Conservation (phyloP, 2,113 vertebrate genomes). For the Acrocephalus kingi region DNA sequence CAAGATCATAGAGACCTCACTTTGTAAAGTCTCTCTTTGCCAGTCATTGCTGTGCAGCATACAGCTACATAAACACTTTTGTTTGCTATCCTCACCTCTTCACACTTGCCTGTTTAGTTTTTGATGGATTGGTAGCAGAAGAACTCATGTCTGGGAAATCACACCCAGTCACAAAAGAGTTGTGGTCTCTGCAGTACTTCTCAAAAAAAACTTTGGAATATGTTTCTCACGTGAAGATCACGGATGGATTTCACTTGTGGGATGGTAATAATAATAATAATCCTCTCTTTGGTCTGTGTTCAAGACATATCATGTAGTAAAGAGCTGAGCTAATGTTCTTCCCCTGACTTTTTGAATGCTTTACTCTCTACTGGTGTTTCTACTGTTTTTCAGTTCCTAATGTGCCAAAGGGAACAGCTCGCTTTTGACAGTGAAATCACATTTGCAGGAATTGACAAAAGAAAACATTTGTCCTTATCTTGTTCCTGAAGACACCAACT, state of each 20-base stretch:
- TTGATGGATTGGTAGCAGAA: background rate
- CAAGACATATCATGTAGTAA: background rate
- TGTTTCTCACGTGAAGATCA: background rate
- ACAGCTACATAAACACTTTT: background rate
- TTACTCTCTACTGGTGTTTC: background rate
- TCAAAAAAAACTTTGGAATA: background rate
- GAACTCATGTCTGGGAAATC: background rate
- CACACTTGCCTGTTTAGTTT: background rate
- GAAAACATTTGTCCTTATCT: conserved; percentile 18
- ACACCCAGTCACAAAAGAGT: background rate
- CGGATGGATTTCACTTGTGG: background rate
- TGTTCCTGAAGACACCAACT: conserved; percentile 12
- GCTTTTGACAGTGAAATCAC: conserved; percentile 2
- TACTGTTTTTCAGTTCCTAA: background rate
- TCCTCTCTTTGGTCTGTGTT: background rate
- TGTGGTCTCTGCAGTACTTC: background rate
- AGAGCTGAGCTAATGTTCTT: background rate
- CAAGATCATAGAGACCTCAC: background rate
- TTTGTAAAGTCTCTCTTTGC: background rate
- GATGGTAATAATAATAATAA: background rate
- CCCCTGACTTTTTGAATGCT: background rate
- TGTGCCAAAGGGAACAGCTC: conserved; percentile 22
- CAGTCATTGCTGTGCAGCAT: background rate
- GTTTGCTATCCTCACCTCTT: background rate
- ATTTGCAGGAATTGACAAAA: conserved; percentile 23